A percentile compares a stretch with the other conserved stretches of the same genome.
phyloP scores from a whole-genome alignment of 2,113 vertebrate genomes.

The Brachypteracias leptosomus region DNA sequence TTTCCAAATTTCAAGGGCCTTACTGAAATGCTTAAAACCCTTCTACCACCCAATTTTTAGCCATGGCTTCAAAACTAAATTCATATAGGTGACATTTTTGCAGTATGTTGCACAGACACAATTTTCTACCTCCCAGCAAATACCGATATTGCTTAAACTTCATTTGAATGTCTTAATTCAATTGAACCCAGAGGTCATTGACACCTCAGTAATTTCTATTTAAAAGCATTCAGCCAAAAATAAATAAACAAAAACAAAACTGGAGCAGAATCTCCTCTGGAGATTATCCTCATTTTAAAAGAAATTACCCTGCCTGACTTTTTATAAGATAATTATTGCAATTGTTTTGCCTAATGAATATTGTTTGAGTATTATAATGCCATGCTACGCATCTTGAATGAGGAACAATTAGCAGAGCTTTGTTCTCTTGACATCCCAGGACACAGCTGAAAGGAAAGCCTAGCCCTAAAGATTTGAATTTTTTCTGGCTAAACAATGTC shows the following conservation, averaged over 20 bases:
- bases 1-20: neutral
- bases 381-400: neutral
- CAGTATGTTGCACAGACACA: neutral
- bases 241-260: slow-evolving; percentile 64
- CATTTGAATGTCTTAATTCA: slow-evolving; percentile 75
- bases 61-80: slow-evolving; percentile 12
- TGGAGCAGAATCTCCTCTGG: slow-evolving; percentile 38
- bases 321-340: slow-evolving; percentile 57
- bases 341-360: slow-evolving; percentile 57
- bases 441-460: slow-evolving; percentile 14
- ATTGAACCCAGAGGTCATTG: slow-evolving; percentile 70
- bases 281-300: slow-evolving; percentile 65
- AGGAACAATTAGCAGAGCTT: slow-evolving; percentile 20
- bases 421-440: slow-evolving; percentile 8
- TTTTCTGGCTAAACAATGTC: neutral
- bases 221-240: slow-evolving; percentile 70
- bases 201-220: slow-evolving; percentile 74
- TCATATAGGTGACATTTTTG: slow-evolving; percentile 52
- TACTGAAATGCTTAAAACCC: neutral
- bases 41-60: neutral
- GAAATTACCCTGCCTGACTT: slow-evolving; percentile 49
- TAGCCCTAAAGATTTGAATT: neutral
- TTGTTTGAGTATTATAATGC: slow-evolving; percentile 26
- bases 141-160: slow-evolving; percentile 63
- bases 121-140: slow-evolving; percentile 56